These are phyloP conservation scores for Echinops telfairi DNA, from an alignment of 2,113 vertebrate genomes.

Conservation along the genomic window DNA sequence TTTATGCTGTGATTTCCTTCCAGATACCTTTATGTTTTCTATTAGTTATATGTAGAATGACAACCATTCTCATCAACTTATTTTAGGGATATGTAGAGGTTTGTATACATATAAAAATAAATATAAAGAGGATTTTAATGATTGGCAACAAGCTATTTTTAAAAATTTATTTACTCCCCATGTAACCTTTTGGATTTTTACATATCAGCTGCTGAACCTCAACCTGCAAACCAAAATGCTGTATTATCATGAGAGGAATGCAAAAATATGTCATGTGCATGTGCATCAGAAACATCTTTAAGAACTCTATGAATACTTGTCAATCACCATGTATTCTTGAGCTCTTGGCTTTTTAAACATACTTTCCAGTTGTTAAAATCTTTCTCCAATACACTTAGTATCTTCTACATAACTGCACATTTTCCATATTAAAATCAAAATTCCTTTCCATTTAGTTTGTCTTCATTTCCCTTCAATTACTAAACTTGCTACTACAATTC, in stretches of 20 bases:
- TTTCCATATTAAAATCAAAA: slow-evolving; percentile 70
- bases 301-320: slow-evolving; percentile 70
- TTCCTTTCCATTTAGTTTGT: slow-evolving; percentile 73
- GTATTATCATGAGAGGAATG: slow-evolving; percentile 60
- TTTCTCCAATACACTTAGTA: slow-evolving; percentile 60
- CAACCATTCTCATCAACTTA: slow-evolving; percentile 29
- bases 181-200: slow-evolving; percentile 34
- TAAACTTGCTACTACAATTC: slow-evolving; percentile 53
- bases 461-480: slow-evolving; percentile 63
- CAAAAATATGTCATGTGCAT: slow-evolving; percentile 32
- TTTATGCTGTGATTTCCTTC: not conserved
- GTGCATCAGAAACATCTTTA: slow-evolving; percentile 66
- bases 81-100: not conserved
- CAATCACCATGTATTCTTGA: slow-evolving; percentile 64
- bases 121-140: not conserved
- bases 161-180: not conserved
- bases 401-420: slow-evolving; percentile 76
- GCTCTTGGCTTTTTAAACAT: slow-evolving; percentile 60
- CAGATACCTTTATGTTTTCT: slow-evolving; percentile 21
- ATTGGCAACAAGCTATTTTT: not conserved
- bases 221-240: slow-evolving; percentile 35
- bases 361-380: slow-evolving; percentile 66
- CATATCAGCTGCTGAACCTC: slow-evolving; percentile 30
- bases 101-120: not conserved
- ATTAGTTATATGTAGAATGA: not conserved